phyloP scores from a whole-genome alignment of 2,113 vertebrate genomes.

The Equus quagga region DNA sequence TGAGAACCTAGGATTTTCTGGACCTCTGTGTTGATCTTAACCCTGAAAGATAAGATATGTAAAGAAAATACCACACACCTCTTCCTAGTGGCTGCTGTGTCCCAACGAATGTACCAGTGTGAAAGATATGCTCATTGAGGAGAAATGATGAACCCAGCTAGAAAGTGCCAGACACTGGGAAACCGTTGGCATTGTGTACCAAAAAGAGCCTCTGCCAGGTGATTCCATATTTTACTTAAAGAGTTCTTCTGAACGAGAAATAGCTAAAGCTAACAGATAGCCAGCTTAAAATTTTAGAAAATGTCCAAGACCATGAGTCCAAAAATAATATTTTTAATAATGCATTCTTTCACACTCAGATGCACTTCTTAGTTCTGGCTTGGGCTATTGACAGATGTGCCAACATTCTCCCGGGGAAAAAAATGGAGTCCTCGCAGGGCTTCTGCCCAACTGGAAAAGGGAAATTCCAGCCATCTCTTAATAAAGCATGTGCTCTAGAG shows the following conservation, averaged over 20 bases:
- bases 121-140: neutral
- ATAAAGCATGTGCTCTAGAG: conserved; percentile 60
- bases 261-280: neutral
- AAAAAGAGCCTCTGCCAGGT: neutral
- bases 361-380: conserved; percentile 59
- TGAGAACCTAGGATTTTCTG: conserved; percentile 32
- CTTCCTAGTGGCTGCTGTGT: neutral
- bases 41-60: neutral
- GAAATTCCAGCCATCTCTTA: conserved; percentile 58
- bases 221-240: neutral
- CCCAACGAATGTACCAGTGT: neutral
- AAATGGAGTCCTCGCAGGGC: conserved; percentile 8
- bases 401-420: neutral
- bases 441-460: conserved; percentile 64
- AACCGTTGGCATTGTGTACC: neutral
- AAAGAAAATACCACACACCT: neutral
- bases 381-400: conserved; percentile 33
- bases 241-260: conserved; percentile 12
- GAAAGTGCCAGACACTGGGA: neutral
- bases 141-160: neutral
- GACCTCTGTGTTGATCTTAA: neutral
- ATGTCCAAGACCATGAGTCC: neutral
- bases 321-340: conserved; percentile 48
- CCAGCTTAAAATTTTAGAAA: neutral
- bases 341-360: conserved; percentile 47